These are phyloP conservation scores for Danio tinwini DNA, from an alignment of 2,797 vertebrate species.

Conservation along the genomic window DNA sequence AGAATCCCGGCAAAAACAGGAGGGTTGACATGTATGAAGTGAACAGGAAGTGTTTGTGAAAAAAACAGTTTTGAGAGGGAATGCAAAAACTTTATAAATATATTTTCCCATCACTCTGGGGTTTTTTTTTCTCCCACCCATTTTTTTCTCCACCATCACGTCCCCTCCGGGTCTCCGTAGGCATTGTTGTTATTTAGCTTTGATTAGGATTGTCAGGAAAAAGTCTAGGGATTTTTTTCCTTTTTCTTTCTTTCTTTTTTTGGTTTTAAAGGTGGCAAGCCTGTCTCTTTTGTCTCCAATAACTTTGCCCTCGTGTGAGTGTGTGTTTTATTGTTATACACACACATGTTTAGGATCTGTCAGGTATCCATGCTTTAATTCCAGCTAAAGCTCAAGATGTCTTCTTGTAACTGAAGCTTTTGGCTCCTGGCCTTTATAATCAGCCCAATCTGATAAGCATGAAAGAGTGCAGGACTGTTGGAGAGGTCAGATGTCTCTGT, in stretches of 20 bases:
- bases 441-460: slow-evolving; percentile 56
- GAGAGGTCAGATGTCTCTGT: slow-evolving; percentile 26
- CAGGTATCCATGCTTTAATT: slow-evolving; percentile 5
- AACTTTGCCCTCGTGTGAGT: neutral
- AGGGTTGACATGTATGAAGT: too few relatives aligned
- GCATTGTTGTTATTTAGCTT: too few relatives aligned
- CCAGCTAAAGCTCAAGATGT: slow-evolving; percentile 19
- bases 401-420: slow-evolving; percentile 58
- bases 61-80: too few relatives aligned
- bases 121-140: too few relatives aligned
- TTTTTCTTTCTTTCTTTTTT: too few relatives aligned
- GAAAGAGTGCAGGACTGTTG: slow-evolving; percentile 48
- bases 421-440: slow-evolving; percentile 50
- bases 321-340: slow-evolving; percentile 6
- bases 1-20: too few relatives aligned
- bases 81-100: too few relatives aligned
- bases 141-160: too few relatives aligned
- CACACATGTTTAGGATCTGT: slow-evolving; percentile 28
- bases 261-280: neutral
- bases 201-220: too few relatives aligned
- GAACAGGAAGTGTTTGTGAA: too few relatives aligned
- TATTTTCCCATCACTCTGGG: too few relatives aligned
- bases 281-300: neutral
- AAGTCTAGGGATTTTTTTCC: neutral
- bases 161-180: too few relatives aligned